Evolutionary conservation across 37 sponge, comb jelly and placozoan genomes (phyloP), one percentile per base, ranked within the genome.

Genomic region (Haliclona indistincta): DNA sequence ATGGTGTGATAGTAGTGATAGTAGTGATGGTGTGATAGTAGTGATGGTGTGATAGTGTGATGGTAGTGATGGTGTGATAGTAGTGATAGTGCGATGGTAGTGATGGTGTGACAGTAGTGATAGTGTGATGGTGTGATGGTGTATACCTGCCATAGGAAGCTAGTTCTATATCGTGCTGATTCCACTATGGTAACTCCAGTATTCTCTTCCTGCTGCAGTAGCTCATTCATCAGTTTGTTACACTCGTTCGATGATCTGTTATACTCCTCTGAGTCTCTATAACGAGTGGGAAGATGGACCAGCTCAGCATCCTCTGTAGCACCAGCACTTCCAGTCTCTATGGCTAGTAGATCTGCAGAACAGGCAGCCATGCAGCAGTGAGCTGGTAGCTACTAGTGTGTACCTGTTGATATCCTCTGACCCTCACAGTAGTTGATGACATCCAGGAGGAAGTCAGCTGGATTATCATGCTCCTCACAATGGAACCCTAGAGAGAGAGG

Each of bases 371-470:
- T 23, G n/a, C n/a, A n/a, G 10, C 63, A 29, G 28, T n/a, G 8
- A 28, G 23, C 15, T 61, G 63, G 25, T 61, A 32, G 22, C 13
- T 33, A 22, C 40, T n/a, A 39, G 7, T 26, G 26, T 38, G 45
- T 7, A 4, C 5, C 26, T 2, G 43, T 33, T 11, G 1, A 29
- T 25, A 25, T 39, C 5, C 32, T 1, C 47, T 20, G 4, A 67
- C 56, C 66, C 44, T 91, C 92, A 79, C 79, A 74, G 7, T 69
- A 64, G 23, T 52, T 78, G 37, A 91, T 91, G 19, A 79, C 75
- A 63, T 93, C 94, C 22, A 93, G 83, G 55, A 86, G 78, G 68
- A 86, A 93, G 68, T 93, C 90, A 41, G 94, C 94, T 5, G 94
- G 87, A 71, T 93, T 93, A 26, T 93, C 87, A 51, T 89, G 86